Base-by-base conservation (phyloP, 2,888 invertebrate species). In the Lysandra coridon region DNA sequence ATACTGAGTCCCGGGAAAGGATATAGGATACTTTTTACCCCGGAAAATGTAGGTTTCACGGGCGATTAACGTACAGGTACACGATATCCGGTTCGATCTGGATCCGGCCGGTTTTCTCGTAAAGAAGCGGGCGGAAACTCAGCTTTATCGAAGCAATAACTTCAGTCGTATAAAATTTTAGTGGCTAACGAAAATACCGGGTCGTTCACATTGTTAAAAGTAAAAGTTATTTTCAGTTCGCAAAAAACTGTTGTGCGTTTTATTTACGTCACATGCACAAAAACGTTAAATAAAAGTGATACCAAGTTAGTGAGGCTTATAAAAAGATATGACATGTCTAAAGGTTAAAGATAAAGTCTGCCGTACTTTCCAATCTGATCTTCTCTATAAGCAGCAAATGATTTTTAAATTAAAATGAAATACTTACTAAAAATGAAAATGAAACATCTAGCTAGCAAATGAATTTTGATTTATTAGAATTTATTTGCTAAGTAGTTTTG, bases 121-220 rank as follows among this genome's bases (percentile, higher is more conserved):
- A 14, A 37, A 69, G 69, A 69, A 69, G 69, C 69, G 37, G 69
- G 33, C 69, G 69, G 69, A 69, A 37, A 14, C 33, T 69, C 30
- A 30, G 64, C 33, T 37, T 14, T 69, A 69, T 69, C 69, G 33
- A 2, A 17, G 69, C 5, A 69, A 75, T 49, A 75, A 75, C 75
- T 74, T 23, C 3, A 75, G 75, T 49, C 75, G 75, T 49, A 75
- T 75, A 23, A 75, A 75, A 69, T 23, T 75, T 75, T 49, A 75
- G 49, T 75, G 75, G 44, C 10, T 49, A 49, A 75, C 49, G 44
- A 44, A 44, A 49, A 74, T 74, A 74, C n/a, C 44, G n/a, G 76
- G 76, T 76, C 57, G 33, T 76, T 57, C 30, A 76, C 76, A n/a
- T 75, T 53, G 75, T 75, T 57, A 57, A 76, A 76, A 76, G 76